Conservation (phyloP, 2,888 invertebrate species). For the Hypolimnas misippus region DNA sequence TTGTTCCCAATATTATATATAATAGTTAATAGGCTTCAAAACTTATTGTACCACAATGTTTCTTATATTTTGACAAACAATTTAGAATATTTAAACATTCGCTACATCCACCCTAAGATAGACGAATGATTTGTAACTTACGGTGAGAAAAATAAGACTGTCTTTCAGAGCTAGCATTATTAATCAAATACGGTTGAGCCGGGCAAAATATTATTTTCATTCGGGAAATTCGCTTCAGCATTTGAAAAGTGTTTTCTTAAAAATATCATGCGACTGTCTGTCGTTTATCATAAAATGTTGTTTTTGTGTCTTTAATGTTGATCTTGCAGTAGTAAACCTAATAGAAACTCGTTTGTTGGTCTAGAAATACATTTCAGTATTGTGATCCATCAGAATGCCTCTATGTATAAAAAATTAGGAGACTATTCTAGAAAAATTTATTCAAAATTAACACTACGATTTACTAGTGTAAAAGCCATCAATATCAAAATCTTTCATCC, state of each 20-base stretch:
- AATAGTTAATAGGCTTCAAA: too few relatives aligned
- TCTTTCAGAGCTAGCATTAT: slow-evolving; percentile 65
- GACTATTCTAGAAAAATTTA: too few relatives aligned
- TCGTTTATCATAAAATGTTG: neutral
- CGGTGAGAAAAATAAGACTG: slow-evolving; percentile 76
- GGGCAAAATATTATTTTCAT: slow-evolving; percentile 69
- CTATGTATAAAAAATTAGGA: too few relatives aligned
- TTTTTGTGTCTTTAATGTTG: neutral
- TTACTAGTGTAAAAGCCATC: too few relatives aligned
- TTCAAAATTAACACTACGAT: too few relatives aligned
- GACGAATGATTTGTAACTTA: slow-evolving; percentile 75
- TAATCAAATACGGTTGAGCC: slow-evolving; percentile 71
- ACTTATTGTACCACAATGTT: too few relatives aligned
- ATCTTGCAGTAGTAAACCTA: neutral
- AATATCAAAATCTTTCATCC: too few relatives aligned
- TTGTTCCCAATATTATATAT: too few relatives aligned
- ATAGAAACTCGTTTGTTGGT: neutral
- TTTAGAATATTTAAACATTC: slow-evolving; percentile 4
- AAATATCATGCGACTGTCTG: slow-evolving; percentile 6
- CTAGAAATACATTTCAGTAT: neutral
- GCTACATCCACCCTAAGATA: slow-evolving; percentile 58
- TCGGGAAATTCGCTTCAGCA: slow-evolving; percentile 24
- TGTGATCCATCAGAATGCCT: too few relatives aligned
- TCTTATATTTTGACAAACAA: too few relatives aligned
- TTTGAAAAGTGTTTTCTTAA: slow-evolving; percentile 25